phyloP scores from a whole-genome alignment of 2,888 invertebrate species.

The Biston stratarius region DNA sequence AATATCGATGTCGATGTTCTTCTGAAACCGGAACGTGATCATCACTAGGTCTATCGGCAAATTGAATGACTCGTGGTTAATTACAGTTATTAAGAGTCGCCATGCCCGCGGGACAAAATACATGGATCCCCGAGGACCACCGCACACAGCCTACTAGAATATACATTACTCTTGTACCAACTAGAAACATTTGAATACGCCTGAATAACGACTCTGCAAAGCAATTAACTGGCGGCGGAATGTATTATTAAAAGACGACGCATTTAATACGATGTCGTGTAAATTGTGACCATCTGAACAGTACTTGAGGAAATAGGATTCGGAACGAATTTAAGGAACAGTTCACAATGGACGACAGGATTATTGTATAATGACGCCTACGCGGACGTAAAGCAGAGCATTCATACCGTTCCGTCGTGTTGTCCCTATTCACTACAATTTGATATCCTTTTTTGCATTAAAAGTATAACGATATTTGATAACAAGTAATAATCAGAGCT shows the following conservation, averaged over 20 bases:
- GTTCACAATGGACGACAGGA: slow-evolving; percentile 57
- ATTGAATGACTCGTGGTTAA: slow-evolving; percentile 71
- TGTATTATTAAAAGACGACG: slow-evolving; percentile 42
- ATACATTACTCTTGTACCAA: slow-evolving; percentile 55
- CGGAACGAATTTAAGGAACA: slow-evolving; percentile 61
- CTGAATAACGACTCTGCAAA: slow-evolving; percentile 54
- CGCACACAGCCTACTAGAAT: slow-evolving; percentile 50
- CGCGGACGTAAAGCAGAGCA: slow-evolving; percentile 51
- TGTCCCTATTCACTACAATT: slow-evolving; percentile 52
- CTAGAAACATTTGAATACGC: slow-evolving; percentile 52
- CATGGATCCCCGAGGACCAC: slow-evolving; percentile 65
- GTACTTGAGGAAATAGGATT: slow-evolving; percentile 44
- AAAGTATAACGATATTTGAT: slow-evolving; percentile 57
- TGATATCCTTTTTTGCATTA: slow-evolving; percentile 61
- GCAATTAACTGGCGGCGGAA: slow-evolving; percentile 55
- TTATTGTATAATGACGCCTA: slow-evolving; percentile 66
- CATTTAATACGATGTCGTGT: slow-evolving; percentile 33
- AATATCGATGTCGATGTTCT: slow-evolving; percentile 8
- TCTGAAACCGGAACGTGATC: not conserved
- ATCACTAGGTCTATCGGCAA: slow-evolving; percentile 49
- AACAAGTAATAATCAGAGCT: slow-evolving; percentile 42
- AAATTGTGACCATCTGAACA: slow-evolving; percentile 44
- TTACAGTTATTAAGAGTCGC: slow-evolving; percentile 78
- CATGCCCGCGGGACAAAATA: slow-evolving; percentile 64
- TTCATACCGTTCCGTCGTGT: slow-evolving; percentile 48